Evolutionary conservation across 2,888 invertebrate species (phyloP).

Genomic region (Cabera pusaria): DNA sequence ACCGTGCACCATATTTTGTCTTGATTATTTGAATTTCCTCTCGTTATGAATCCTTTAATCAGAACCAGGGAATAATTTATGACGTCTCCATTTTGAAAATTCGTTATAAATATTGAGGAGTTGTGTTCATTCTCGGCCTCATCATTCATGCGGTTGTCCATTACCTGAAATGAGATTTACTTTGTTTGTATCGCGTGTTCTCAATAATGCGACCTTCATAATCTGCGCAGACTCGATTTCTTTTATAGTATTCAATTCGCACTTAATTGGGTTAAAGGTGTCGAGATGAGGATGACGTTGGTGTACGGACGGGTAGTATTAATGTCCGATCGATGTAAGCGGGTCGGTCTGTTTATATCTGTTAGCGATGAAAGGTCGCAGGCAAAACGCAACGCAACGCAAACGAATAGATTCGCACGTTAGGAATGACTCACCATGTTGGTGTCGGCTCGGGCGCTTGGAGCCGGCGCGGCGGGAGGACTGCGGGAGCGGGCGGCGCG

Average conservation of each 20-base stretch:
- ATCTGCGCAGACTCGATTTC: conserved; percentile 46
- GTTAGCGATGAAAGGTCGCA: conserved; percentile 52
- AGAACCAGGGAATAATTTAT: conserved; percentile 85
- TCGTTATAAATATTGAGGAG: conserved; percentile 77
- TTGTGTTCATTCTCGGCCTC: conserved; percentile 71
- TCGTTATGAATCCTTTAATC: conserved; percentile 83
- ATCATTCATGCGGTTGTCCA: conserved; percentile 74
- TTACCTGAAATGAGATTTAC: conserved; percentile 67
- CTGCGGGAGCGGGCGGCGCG: conserved; percentile 73
- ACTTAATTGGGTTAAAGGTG: conserved; percentile 51
- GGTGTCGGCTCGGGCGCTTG: conserved; percentile 69
- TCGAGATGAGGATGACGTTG: conserved; percentile 19
- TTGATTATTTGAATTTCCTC: conserved; percentile 65
- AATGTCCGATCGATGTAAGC: conserved; percentile 33
- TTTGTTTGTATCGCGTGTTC: conserved; percentile 36
- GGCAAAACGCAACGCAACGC: conserved; percentile 42
- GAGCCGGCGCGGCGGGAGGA: conserved; percentile 76
- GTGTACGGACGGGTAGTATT: conserved; percentile 26
- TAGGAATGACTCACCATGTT: conserved; percentile 80
- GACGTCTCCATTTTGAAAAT: conserved; percentile 85
- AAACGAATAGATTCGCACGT: conserved; percentile 74
- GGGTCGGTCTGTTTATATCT: conserved; percentile 48
- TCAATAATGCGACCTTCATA: conserved; percentile 46
- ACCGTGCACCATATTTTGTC: conserved; percentile 70
- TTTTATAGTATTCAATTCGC: conserved; percentile 42